Conservation (phyloP, 2,888 invertebrate genomes). For the Rhodophaea formosa region DNA sequence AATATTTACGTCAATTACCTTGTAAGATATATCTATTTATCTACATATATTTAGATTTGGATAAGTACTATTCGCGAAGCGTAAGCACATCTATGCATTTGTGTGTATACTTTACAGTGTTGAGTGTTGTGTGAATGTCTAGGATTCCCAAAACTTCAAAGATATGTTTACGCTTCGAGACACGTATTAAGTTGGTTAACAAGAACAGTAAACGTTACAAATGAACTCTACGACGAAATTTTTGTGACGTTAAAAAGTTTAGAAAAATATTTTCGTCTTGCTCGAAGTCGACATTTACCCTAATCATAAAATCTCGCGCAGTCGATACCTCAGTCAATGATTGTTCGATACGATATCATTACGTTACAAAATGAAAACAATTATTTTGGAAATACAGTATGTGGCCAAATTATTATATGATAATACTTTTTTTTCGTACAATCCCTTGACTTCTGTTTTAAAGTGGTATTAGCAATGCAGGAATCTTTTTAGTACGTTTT, state of each 20-base stretch:
- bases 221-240: slow-evolving; percentile 59
- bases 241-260: slow-evolving; percentile 75
- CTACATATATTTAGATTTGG: not conserved
- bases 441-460: too few relatives aligned
- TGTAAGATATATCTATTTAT: slow-evolving; percentile 34
- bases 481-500: too few relatives aligned
- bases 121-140: too few relatives aligned
- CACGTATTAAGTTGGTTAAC: slow-evolving; percentile 49
- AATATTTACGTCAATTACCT: slow-evolving; percentile 43
- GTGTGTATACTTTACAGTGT: too few relatives aligned
- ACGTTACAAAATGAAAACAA: slow-evolving; percentile 18
- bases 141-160: too few relatives aligned
- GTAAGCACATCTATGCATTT: too few relatives aligned
- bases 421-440: too few relatives aligned
- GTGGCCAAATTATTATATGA: too few relatives aligned
- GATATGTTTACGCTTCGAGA: slow-evolving; percentile 35
- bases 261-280: slow-evolving; percentile 75
- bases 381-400: too few relatives aligned
- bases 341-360: slow-evolving; percentile 33
- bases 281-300: slow-evolving; percentile 68
- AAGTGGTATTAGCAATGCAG: too few relatives aligned
- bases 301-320: slow-evolving; percentile 65
- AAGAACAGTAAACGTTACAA: slow-evolving; percentile 67
- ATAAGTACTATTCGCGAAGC: too few relatives aligned
- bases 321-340: slow-evolving; percentile 74